phyloP scores from a whole-genome alignment of 2,797 vertebrate species.

The Spheniscus humboldti region DNA sequence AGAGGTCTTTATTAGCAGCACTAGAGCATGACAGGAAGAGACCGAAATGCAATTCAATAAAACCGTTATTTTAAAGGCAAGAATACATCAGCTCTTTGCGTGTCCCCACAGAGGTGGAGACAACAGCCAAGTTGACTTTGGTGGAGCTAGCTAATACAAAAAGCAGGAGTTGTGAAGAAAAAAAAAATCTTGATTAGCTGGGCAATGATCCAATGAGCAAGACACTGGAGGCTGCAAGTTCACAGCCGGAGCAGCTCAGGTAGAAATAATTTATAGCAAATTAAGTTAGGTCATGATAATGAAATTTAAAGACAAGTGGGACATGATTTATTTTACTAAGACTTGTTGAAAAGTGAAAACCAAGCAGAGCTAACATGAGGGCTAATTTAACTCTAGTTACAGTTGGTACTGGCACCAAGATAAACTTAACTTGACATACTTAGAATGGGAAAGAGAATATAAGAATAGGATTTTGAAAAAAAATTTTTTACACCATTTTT shows the following conservation, averaged over 20 bases:
- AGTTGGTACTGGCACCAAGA: background rate
- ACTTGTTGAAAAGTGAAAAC: constrained; percentile 23
- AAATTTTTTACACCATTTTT: background rate
- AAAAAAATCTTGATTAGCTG: constrained; percentile 13
- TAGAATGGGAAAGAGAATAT: background rate
- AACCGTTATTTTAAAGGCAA: constrained; percentile 6
- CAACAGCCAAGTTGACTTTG: constrained; percentile 23
- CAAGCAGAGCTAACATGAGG: background rate
- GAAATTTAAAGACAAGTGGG: constrained; percentile 43
- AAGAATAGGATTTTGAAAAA: background rate
- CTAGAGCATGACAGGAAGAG: background rate
- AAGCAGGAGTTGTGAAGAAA: constrained; percentile 2
- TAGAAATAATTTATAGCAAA: constrained; percentile 56
- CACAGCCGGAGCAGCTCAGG: constrained; percentile 21
- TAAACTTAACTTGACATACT: background rate
- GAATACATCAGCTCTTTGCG: background rate
- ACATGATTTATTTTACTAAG: constrained; percentile 35
- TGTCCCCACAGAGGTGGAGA: background rate
- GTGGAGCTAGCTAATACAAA: background rate
- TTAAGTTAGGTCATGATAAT: constrained; percentile 51
- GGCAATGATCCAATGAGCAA: constrained; percentile 41
- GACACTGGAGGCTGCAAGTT: constrained; percentile 1
- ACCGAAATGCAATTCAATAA: background rate
- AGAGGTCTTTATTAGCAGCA: background rate
- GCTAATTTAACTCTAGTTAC: background rate